phyloP scores from a whole-genome alignment of 2,113 vertebrate genomes.

The Lanius ludovicianus region DNA sequence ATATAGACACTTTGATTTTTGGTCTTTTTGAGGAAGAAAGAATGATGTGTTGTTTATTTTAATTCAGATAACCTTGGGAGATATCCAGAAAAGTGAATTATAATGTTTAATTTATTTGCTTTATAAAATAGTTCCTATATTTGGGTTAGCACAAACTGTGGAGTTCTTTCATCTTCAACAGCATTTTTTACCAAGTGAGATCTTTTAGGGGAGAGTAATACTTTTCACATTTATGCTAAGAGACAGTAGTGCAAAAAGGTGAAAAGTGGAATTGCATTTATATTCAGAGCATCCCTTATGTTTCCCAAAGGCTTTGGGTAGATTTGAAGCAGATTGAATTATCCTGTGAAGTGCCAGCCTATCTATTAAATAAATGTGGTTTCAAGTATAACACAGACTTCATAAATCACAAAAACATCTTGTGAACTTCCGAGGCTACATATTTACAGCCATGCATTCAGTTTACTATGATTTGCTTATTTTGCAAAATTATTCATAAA shows the following conservation, averaged over 20 bases:
- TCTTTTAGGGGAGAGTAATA: background rate
- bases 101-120: background rate
- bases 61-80: background rate
- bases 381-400: conserved; percentile 66
- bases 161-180: background rate
- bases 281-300: conserved; percentile 49
- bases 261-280: conserved; percentile 60
- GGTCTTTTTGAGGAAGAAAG: background rate
- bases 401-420: conserved; percentile 73
- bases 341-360: conserved; percentile 64
- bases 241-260: conserved; percentile 64
- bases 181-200: background rate
- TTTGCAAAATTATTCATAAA: conserved; percentile 64
- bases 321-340: conserved; percentile 73
- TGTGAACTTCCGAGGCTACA: conserved; percentile 51
- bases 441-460: conserved; percentile 31
- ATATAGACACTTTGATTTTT: background rate
- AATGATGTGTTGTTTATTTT: background rate
- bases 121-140: conserved; percentile 10
- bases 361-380: conserved; percentile 76
- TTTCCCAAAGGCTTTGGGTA: conserved; percentile 58
- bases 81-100: background rate
- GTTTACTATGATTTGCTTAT: conserved; percentile 32
- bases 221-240: conserved; percentile 28
- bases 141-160: background rate